Evolutionary conservation across 2,888 invertebrate genomes (phyloP).

Genomic region (Tiliacea citrago): DNA sequence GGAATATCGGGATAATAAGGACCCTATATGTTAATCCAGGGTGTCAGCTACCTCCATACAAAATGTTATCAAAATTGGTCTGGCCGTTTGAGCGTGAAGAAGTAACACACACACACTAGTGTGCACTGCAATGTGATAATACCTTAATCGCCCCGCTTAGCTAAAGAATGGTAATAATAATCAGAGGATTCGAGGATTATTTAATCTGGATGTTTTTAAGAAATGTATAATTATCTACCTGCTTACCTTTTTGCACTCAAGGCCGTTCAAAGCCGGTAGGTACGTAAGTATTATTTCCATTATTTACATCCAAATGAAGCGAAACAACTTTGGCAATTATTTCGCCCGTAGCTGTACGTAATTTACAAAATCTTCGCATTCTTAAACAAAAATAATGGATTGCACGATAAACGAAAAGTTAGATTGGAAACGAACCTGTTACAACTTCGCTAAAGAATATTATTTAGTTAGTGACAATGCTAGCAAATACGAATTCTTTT

Average conservation of each 20-base stretch:
- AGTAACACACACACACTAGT: no score
- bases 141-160: neutral
- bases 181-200: neutral
- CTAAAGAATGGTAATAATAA: neutral
- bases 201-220: neutral
- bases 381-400: constrained; percentile 74
- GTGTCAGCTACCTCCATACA: no score
- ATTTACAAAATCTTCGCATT: constrained; percentile 74
- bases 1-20: no score
- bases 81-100: no score
- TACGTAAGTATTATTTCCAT: constrained; percentile 43
- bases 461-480: constrained; percentile 66
- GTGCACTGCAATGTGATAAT: no score
- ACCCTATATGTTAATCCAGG: no score
- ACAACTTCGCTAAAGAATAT: constrained; percentile 69
- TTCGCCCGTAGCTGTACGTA: constrained; percentile 66
- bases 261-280: neutral
- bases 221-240: neutral
- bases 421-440: constrained; percentile 76
- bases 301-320: constrained; percentile 67
- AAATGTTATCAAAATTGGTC: no score
- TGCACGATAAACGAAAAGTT: constrained; percentile 79
- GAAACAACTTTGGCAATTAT: constrained; percentile 69
- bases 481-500: constrained; percentile 56
- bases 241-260: constrained; percentile 11